Evolutionary conservation across 2,797 vertebrate genomes (phyloP), one percentile per base, ranked within the genome.

Genomic region (Acrossocheilus wenchowensis): DNA sequence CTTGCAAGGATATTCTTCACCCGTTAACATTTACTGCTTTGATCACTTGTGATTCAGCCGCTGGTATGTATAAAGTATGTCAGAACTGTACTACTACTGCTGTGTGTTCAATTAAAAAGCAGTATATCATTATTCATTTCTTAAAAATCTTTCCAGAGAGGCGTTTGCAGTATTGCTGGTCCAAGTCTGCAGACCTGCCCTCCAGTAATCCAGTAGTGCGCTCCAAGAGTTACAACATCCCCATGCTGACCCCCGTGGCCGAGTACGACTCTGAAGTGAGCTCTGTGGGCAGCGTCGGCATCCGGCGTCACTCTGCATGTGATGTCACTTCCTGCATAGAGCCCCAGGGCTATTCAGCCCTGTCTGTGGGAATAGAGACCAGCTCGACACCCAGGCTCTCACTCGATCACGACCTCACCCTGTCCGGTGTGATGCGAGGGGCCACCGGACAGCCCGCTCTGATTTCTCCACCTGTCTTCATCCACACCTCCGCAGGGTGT

Each of bases 211-310:
- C 98, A 0, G 98, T 99, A 90, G 98, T 99, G 87, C 96, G 98
- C 34, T 99, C 98, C 0, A 99, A 98, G 93, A 99, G 98, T 93
- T 99, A 99, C 95, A 99, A 99, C 89, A 99, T 98, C 6, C 98
- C 98, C 0, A 94, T 99, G 93, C 95, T 99, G 92, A 99, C 98
- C 0, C 98, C 98, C 0, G 98, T 99, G 88, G 98, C 96, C 0
- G 98, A 99, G 93, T 99, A 98, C 0, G 98, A 99, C 91, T 95
- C 95, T 0, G 98, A 99, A 90, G 93, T 93, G 78, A 94, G 95
- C 81, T 90, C 95, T 0, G 95, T 95, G 0, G 94, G 96, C 0
- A 96, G 97, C 8, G 87, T 96, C 0, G 93, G 97, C 89, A 96
- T 98, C 89, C 96, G 98, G 7, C 94, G 98, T 45, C 98, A 99